A percentile compares a stretch with the other conserved stretches of the same genome.
Evolutionary conservation across 2,113 vertebrate species (phyloP).

Genomic region (Dipodomys stephensi): DNA sequence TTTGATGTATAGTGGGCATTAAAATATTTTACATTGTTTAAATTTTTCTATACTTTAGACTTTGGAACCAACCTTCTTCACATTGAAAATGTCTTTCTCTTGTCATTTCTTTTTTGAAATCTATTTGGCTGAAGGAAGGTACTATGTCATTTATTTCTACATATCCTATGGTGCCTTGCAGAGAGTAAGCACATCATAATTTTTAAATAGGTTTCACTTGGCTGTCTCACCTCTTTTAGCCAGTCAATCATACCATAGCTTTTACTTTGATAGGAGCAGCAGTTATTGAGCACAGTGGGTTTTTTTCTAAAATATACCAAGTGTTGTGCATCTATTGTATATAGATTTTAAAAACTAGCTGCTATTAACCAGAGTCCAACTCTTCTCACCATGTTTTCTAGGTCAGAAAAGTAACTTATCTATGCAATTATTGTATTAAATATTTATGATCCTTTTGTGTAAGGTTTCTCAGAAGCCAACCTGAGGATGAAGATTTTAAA

Average conservation of each 20-base stretch:
- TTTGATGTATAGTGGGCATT: background rate
- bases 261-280: background rate
- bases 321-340: background rate
- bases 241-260: conserved; percentile 42
- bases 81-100: background rate
- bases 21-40: conserved; percentile 11
- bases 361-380: background rate
- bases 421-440: conserved; percentile 9
- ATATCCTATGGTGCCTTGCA: conserved; percentile 51
- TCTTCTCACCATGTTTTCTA: conserved; percentile 21
- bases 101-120: background rate
- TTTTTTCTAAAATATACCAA: conserved; percentile 37
- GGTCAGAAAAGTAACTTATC: background rate
- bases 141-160: conserved; percentile 59
- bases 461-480: background rate
- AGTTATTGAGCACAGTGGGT: background rate
- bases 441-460: background rate
- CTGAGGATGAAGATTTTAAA: background rate
- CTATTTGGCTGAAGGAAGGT: conserved; percentile 51
- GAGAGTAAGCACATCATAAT: conserved; percentile 44
- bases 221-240: conserved; percentile 34
- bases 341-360: conserved; percentile 8
- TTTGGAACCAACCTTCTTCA: background rate
- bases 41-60: background rate
- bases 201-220: conserved; percentile 65